Percentiles rank a stretch among this genome's conserved stretches.
Conservation (phyloP, 2,888 invertebrate species). For the Conus canariensis region DNA sequence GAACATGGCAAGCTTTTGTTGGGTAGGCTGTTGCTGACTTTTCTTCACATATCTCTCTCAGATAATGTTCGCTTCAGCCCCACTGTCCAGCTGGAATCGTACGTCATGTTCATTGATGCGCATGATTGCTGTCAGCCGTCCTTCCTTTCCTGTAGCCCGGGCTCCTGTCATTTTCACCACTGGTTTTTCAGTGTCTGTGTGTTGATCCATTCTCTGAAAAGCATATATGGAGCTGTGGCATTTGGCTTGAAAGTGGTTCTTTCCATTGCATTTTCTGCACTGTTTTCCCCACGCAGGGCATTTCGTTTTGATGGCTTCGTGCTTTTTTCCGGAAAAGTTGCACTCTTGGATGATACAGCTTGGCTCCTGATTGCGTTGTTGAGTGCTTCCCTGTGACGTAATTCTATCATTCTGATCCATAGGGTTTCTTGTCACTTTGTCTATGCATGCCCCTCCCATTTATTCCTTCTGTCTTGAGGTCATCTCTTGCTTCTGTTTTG, state of each 20-base stretch:
- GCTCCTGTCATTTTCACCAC: not conserved
- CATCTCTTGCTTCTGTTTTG: not conserved
- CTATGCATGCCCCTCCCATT: not conserved
- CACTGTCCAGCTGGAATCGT: conserved; percentile 38
- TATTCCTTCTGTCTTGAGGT: not conserved
- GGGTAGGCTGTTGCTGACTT: not conserved
- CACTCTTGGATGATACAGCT: conserved; percentile 18
- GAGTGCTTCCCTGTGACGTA: too few species aligned
- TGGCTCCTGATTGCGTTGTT: not conserved
- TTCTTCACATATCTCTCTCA: conserved; percentile 39
- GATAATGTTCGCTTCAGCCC: conserved; percentile 43
- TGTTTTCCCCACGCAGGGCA: conserved; percentile 26
- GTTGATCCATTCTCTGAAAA: not conserved
- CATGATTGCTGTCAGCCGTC: not conserved
- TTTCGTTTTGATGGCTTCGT: conserved; percentile 25
- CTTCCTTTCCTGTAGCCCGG: not conserved
- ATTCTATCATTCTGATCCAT: too few species aligned
- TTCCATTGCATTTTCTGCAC: conserved; percentile 1
- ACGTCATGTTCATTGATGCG: conserved; percentile 25
- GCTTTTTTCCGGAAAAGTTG: not conserved
- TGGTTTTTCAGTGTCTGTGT: conserved; percentile 13
- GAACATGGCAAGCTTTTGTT: conserved; percentile 33
- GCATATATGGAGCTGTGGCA: not conserved
- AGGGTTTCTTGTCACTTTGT: too few species aligned
- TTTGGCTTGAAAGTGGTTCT: conserved; percentile 21